Conservation (phyloP, 2,888 invertebrate genomes). For the Ormyrus rosae region DNA sequence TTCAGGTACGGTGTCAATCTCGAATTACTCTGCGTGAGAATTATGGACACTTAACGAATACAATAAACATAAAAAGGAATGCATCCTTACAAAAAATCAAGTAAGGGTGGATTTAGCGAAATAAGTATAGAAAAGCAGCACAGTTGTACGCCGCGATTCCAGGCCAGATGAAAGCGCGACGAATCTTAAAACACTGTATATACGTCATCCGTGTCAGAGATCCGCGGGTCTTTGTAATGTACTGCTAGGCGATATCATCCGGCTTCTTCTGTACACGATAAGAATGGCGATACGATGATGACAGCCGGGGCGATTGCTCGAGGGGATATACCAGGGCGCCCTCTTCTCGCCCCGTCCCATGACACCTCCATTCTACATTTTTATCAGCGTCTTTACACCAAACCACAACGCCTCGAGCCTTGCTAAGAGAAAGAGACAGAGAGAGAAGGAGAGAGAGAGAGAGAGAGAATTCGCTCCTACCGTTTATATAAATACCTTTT, state of each 20-base stretch:
- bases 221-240: constrained; percentile 24
- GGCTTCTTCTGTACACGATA: constrained; percentile 37
- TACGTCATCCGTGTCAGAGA: constrained; percentile 17
- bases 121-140: too few species aligned
- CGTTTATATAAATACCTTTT: constrained; percentile 52
- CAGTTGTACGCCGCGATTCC: too few species aligned
- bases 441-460: not conserved
- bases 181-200: too few species aligned
- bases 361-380: constrained; percentile 51
- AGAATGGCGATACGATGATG: constrained; percentile 52
- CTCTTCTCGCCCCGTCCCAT: constrained; percentile 13
- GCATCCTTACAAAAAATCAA: too few species aligned
- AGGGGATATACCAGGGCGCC: constrained; percentile 18
- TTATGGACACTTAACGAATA: too few species aligned
- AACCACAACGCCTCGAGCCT: constrained; percentile 32
- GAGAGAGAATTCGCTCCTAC: constrained; percentile 20
- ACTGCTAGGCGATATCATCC: constrained; percentile 42
- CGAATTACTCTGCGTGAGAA: too few species aligned
- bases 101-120: too few species aligned
- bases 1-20: too few species aligned
- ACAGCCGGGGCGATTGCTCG: constrained; percentile 46
- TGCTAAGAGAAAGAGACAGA: constrained; percentile 7
- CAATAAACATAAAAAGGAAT: too few species aligned
- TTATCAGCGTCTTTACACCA: constrained; percentile 48
- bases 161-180: too few species aligned